A percentile compares a stretch with the other conserved stretches of the same genome.
Conservation (phyloP, 30 jellyfish, hydroid and myxozoan genomes). For the Aurelia sp. region DNA sequence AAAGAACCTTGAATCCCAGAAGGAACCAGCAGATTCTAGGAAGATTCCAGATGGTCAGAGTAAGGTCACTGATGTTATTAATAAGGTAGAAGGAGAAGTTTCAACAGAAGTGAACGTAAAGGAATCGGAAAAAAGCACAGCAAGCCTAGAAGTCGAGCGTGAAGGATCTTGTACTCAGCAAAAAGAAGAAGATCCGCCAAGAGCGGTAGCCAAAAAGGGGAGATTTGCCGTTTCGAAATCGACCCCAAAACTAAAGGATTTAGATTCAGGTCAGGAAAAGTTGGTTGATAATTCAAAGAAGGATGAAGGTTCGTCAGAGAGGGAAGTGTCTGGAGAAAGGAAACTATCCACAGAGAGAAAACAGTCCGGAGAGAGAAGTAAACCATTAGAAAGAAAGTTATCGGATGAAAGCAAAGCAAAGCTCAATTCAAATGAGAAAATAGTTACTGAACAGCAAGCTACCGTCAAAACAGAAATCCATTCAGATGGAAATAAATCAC, state of each 20-base stretch:
- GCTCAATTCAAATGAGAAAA: too few relatives aligned
- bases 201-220: constrained; percentile 2
- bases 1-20: not conserved
- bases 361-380: too few relatives aligned
- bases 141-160: not conserved
- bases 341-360: too few relatives aligned
- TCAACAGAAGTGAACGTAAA: not conserved
- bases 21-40: not conserved
- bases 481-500: constrained; percentile 24
- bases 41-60: not conserved
- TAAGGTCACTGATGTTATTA: not conserved
- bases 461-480: constrained; percentile 43
- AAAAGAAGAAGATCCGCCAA: not conserved
- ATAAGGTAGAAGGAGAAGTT: not conserved
- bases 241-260: not conserved
- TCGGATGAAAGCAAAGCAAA: too few relatives aligned
- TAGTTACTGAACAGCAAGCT: not conserved
- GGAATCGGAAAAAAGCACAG: not conserved
- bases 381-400: too few relatives aligned
- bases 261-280: not conserved
- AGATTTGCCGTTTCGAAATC: constrained; percentile 43
- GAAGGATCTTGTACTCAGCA: not conserved
- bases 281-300: not conserved
- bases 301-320: not conserved
- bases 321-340: not conserved